Base-by-base conservation (phyloP, 1,140 invertebrate species). In the Mactra quadrangularis region DNA sequence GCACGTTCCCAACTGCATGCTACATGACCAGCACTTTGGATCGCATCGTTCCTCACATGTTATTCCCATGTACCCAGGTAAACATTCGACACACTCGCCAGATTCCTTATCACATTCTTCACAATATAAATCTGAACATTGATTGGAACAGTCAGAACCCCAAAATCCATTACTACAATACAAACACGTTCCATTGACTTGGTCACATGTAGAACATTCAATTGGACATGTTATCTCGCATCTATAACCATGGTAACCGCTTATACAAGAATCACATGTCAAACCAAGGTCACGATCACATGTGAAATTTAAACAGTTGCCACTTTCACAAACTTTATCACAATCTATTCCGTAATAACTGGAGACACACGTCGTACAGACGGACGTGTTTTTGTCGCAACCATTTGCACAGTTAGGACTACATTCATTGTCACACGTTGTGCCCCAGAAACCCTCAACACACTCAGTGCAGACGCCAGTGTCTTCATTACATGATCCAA, bases 391-490 rank as follows among this genome's bases (percentile, higher is more conserved):
- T n/a, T 11, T 41, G 29, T 70, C 25, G 47, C 66, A 70, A 47
- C 35, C 35, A 4, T 15, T 6, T 1, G 1, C 25, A 50, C 66
- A 70, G 29, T 45, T 17, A 27, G 35, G 38, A 15, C 38, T 4
- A 27, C 66, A 70, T 17, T 25, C 19, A 27, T 22, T 13, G 15
- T 68, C 17, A 41, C 76, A 78, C 17, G 45, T 22, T 19, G 31
- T 29, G 31, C 59, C 59, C 60, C 64, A 78, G 17, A 55, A 68
- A 6, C 76, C 64, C 0, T 33, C 29, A 19, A 2, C 19, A 38
- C 76, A 78, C n/a, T 19, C 3, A 27, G 29, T 7, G 38, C 76
- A 78, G 35, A n/a, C 22, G n/a, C 47, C 62, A 33, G 62, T 38
- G 0, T 11, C 33, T 9, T 68, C 25, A 19, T 53, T 47, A 27